phyloP scores from a whole-genome alignment of 2,888 invertebrate species.

The Sesamia inferens region DNA sequence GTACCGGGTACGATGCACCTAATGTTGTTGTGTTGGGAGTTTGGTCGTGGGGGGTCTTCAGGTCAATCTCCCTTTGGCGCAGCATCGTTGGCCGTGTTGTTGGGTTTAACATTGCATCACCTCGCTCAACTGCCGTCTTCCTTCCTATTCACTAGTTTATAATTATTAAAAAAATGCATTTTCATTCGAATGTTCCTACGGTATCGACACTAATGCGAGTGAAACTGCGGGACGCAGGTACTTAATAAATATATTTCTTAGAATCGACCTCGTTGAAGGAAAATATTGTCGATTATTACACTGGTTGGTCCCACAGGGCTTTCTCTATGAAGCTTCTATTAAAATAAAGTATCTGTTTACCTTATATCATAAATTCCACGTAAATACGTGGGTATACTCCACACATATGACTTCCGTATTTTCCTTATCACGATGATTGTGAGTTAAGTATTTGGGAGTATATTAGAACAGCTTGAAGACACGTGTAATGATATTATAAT shows the following conservation, averaged over 20 bases:
- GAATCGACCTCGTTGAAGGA: not conserved
- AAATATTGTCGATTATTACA: not conserved
- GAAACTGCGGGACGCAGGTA: too few species aligned
- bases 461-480: conserved; percentile 48
- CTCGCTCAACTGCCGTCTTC: too few species aligned
- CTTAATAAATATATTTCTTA: not conserved
- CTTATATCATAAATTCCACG: not conserved
- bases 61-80: too few species aligned
- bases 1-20: too few species aligned
- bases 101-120: too few species aligned
- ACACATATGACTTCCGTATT: conserved; percentile 17
- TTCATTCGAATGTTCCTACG: too few species aligned
- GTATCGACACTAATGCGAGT: too few species aligned
- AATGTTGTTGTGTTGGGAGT: too few species aligned
- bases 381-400: not conserved
- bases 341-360: conserved; percentile 10
- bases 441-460: conserved; percentile 34
- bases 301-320: not conserved
- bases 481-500: conserved; percentile 44
- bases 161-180: too few species aligned
- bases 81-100: too few species aligned
- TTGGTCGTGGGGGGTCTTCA: too few species aligned
- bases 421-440: conserved; percentile 42
- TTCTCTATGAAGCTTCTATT: not conserved
- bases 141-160: too few species aligned